Percentiles rank a stretch among this genome's conserved stretches.
Conservation (phyloP, 2,888 invertebrate genomes). For the Teleogryllus oceanicus region DNA sequence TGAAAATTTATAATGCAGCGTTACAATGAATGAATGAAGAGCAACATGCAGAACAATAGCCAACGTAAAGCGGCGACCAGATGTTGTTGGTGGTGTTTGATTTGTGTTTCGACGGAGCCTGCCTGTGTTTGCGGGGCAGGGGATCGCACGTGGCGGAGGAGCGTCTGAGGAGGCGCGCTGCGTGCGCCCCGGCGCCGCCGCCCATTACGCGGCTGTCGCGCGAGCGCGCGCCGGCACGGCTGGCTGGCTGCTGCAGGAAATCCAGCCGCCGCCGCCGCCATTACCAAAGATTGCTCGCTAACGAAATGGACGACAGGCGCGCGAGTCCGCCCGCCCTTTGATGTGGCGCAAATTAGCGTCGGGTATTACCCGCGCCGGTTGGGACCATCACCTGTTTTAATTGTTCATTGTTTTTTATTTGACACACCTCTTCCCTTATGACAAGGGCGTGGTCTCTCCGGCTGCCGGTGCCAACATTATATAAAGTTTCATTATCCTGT, state of each 20-base stretch:
- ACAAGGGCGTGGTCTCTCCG: constrained; percentile 35
- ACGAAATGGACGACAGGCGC: neutral
- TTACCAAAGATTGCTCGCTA: constrained; percentile 7
- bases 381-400: neutral
- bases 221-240: neutral
- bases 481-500: constrained; percentile 35
- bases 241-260: neutral
- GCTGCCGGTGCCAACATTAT: constrained; percentile 23
- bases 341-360: neutral
- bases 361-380: neutral
- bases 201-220: neutral
- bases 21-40: too few relatives aligned
- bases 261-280: neutral
- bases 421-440: constrained; percentile 21
- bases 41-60: too few relatives aligned
- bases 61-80: too few relatives aligned
- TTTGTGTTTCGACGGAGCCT: too few relatives aligned
- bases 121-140: neutral
- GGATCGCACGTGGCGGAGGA: neutral
- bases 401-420: constrained; percentile 18
- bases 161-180: neutral
- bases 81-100: too few relatives aligned
- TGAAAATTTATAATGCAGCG: too few relatives aligned
- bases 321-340: neutral
- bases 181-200: neutral